Evolutionary conservation across 2,797 vertebrate species (phyloP).

Genomic region (Ispidina lecontei): DNA sequence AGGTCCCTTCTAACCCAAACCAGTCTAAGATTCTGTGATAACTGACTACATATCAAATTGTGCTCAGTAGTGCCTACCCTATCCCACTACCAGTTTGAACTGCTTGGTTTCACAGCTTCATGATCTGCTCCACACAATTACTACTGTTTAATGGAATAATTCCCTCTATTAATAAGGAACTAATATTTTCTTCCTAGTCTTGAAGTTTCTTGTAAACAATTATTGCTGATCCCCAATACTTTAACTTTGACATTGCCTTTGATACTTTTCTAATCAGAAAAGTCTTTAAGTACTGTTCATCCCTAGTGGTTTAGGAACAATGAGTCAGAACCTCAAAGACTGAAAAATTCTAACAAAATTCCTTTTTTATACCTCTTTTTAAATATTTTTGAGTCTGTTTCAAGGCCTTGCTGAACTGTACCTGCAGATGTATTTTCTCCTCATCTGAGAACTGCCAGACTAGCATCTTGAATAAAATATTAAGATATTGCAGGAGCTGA

Average conservation of each 20-base stretch:
- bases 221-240: background rate
- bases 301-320: background rate
- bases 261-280: background rate
- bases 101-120: background rate
- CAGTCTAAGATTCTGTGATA: background rate
- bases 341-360: background rate
- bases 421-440: background rate
- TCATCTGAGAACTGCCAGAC: background rate
- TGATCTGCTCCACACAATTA: background rate
- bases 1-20: background rate
- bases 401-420: background rate
- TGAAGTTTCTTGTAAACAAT: background rate
- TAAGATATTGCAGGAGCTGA: background rate
- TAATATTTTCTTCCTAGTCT: background rate
- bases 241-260: background rate
- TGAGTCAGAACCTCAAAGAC: background rate
- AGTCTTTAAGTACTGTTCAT: background rate
- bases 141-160: background rate
- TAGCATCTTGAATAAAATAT: background rate
- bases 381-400: background rate
- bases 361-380: background rate
- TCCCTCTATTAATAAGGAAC: background rate
- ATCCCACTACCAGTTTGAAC: background rate
- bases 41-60: background rate
- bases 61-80: background rate